phyloP scores from a whole-genome alignment of 2,888 invertebrate species.

The Epirrhoe alternata region DNA sequence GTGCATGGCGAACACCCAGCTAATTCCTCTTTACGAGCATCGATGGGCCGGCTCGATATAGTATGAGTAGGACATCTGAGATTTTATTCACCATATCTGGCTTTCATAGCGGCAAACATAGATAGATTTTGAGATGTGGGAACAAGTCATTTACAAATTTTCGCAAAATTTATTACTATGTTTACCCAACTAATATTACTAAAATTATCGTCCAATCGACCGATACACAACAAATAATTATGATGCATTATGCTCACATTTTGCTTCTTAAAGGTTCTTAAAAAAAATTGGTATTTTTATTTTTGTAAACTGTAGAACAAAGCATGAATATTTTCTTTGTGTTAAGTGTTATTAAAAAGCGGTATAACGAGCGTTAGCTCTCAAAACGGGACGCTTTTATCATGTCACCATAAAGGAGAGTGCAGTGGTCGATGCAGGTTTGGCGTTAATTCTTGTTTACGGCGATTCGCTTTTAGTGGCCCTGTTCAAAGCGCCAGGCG shows the following conservation, averaged over 20 bases:
- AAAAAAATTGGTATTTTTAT: background rate
- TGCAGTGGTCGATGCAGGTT: conserved; percentile 79
- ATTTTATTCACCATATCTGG: conserved; percentile 27
- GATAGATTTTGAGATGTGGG: background rate
- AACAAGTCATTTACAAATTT: background rate
- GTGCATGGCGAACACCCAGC: conserved; percentile 49
- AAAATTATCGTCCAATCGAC: background rate
- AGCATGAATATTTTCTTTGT: background rate
- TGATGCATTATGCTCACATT: too few relatives aligned
- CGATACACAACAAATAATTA: background rate
- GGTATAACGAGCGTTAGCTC: conserved; percentile 53
- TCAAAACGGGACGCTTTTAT: conserved; percentile 73
- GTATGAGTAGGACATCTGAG: conserved; percentile 39
- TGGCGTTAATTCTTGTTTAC: conserved; percentile 82
- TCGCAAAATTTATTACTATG: background rate
- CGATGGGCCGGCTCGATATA: conserved; percentile 52
- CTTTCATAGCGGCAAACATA: background rate
- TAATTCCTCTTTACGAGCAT: conserved; percentile 64
- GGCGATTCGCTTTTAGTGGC: conserved; percentile 81
- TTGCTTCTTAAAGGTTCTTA: background rate
- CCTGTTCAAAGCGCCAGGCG: conserved; percentile 59
- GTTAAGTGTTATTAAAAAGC: conserved; percentile 26
- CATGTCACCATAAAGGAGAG: conserved; percentile 78
- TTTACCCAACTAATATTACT: background rate
- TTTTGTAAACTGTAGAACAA: background rate